Conservation (phyloP, 92 coral and sea anemone genomes). For the Meandrina meandrites region DNA sequence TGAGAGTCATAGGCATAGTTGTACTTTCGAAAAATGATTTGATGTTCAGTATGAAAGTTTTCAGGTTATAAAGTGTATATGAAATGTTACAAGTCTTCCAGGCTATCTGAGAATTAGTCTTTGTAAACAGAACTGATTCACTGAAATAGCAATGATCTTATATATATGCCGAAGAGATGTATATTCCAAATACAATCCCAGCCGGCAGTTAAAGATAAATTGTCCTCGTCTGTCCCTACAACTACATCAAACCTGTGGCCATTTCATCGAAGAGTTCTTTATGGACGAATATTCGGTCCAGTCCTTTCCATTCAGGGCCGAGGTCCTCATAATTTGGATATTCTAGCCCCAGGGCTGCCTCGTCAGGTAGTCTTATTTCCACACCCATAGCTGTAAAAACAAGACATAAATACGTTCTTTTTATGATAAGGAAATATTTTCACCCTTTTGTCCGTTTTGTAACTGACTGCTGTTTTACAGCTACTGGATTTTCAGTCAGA, state of each 20-base stretch:
- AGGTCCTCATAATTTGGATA: conserved; percentile 55
- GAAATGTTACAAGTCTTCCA: background rate
- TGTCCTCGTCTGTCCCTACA: background rate
- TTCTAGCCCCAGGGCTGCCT: conserved; percentile 17
- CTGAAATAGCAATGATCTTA: background rate
- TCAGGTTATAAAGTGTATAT: background rate
- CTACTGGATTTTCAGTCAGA: background rate
- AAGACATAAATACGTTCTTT: background rate
- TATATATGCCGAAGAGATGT: background rate
- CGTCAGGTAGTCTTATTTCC: conserved; percentile 22
- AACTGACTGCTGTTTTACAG: background rate
- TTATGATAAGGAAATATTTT: background rate
- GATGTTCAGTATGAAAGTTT: background rate
- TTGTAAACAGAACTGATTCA: background rate
- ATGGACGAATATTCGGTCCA: conserved; percentile 41
- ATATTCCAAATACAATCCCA: background rate
- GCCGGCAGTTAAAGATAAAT: background rate
- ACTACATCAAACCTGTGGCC: conserved; percentile 36
- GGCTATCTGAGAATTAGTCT: background rate
- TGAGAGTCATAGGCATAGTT: too few relatives aligned
- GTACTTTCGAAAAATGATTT: background rate
- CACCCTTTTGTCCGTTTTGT: background rate
- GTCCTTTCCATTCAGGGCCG: conserved; percentile 39
- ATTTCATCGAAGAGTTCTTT: conserved; percentile 44
- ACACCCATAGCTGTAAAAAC: conserved; percentile 60